phyloP scores from a whole-genome alignment of 2,113 vertebrate species.

The Lethenteron reissneri region DNA sequence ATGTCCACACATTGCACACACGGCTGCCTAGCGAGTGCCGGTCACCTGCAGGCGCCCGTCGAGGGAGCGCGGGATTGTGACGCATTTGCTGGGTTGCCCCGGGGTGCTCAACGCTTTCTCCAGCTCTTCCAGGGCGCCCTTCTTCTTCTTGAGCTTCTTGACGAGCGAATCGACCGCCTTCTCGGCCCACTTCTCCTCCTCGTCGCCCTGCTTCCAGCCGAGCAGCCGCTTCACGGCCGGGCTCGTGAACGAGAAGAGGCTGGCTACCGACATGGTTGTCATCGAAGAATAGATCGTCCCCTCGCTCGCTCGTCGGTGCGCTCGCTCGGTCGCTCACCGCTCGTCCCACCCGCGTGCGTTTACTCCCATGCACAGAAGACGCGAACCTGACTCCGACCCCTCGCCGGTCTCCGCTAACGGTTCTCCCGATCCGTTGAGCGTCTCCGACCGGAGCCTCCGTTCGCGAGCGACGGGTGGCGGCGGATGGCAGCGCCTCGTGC shows the following conservation, averaged over 20 bases:
- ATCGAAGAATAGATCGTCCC: not conserved
- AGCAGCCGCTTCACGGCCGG: conserved; percentile 80
- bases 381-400: too few species aligned
- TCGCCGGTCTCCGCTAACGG: too few species aligned
- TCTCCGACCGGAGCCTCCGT: too few species aligned
- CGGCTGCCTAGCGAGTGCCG: too few species aligned
- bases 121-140: conserved; percentile 94
- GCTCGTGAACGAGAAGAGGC: conserved; percentile 94
- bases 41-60: conserved; percentile 52
- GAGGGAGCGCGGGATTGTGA: conserved; percentile 80
- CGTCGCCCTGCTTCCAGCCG: conserved; percentile 90
- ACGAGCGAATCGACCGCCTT: conserved; percentile 84
- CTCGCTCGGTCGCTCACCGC: too few species aligned
- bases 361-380: too few species aligned
- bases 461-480: too few species aligned
- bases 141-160: conserved; percentile 94
- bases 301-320: too few species aligned
- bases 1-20: too few species aligned
- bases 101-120: conserved; percentile 79
- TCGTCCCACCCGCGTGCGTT: too few species aligned
- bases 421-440: too few species aligned
- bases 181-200: conserved; percentile 95
- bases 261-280: conserved; percentile 65
- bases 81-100: conserved; percentile 76
- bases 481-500: too few species aligned